Evolutionary conservation across 2,888 invertebrate species (phyloP).

Genomic region (Acronicta alni): DNA sequence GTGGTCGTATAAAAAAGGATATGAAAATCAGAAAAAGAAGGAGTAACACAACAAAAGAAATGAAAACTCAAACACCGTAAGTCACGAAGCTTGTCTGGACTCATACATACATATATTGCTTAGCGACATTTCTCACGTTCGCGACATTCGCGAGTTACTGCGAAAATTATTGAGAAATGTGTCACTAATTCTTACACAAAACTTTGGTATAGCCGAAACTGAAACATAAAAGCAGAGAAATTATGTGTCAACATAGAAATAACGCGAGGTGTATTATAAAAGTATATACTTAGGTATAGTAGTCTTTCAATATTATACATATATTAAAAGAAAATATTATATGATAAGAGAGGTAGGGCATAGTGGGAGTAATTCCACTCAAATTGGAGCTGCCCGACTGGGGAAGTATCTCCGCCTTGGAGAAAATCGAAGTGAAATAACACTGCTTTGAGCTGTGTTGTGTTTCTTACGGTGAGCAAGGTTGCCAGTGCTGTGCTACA

Average conservation of each 20-base stretch:
- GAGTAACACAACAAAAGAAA: constrained; percentile 1
- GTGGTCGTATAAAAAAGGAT: too few relatives aligned
- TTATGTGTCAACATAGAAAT: constrained; percentile 52
- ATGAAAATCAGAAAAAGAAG: background rate
- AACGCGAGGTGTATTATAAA: constrained; percentile 40
- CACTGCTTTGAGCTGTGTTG: too few relatives aligned
- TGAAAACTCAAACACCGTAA: background rate
- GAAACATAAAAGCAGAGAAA: constrained; percentile 48
- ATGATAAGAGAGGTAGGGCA: too few relatives aligned
- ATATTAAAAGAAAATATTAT: too few relatives aligned
- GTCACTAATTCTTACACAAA: constrained; percentile 46
- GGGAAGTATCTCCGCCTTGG: too few relatives aligned
- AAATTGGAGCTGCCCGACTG: too few relatives aligned
- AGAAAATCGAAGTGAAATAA: too few relatives aligned
- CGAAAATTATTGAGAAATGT: constrained; percentile 51
- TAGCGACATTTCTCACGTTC: constrained; percentile 31
- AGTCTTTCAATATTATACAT: too few relatives aligned
- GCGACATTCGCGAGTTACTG: constrained; percentile 22
- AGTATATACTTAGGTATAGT: too few relatives aligned
- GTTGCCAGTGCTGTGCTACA: too few relatives aligned
- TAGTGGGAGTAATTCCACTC: too few relatives aligned
- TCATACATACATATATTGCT: constrained; percentile 13
- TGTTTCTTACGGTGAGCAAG: too few relatives aligned
- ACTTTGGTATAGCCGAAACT: constrained; percentile 39
- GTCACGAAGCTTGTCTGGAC: constrained; percentile 8